Base-by-base conservation (phyloP, 2,797 vertebrate genomes). In the Phrynocephalus vlangalii region DNA sequence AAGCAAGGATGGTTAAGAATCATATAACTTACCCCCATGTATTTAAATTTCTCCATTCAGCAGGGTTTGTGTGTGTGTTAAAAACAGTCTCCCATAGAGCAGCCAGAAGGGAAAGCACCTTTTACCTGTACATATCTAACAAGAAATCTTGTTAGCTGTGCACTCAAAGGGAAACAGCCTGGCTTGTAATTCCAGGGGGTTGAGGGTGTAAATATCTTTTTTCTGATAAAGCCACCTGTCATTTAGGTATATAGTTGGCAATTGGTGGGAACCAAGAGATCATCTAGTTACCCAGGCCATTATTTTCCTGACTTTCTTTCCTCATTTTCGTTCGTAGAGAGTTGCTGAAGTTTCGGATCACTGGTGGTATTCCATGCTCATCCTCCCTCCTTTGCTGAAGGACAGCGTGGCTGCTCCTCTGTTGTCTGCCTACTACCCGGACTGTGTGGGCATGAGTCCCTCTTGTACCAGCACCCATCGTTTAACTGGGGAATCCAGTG, bases 371-470 rank as follows among this genome's bases (percentile, higher is more conserved):
- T 99, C 99, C 33, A 99, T 99, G 99, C 96, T 99, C 93, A 99
- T 99, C 94, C 95, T 99, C 87, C 98, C 99, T 1, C 99, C 99
- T 20, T 92, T 99, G 96, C 97, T 99, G 87, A 99, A 99, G 95
- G 98, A 99, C 90, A 99, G 99, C 72, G 98, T 99, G 11, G 98
- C 99, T 80, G 97, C 97, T 71, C 98, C 98, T 9, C 98, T 99
- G 95, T 97, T 99, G 16, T 95, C 97, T 5, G 98, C 98, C 10
- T 99, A 99, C 96, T 99, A 99, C 94, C 99, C 99, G 0, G 99
- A 99, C 97, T 99, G 99, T n/a, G 99, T 99, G 86, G 99, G 99
- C 83, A 99, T 99, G 98, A 99, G 98, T 95, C 99, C 99, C 1
- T 99, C 99, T 6, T 98, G 98, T 70, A 97, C 97, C 78, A 96